phyloP scores from a whole-genome alignment of 2,797 vertebrate species.

The Emys orbicularis region DNA sequence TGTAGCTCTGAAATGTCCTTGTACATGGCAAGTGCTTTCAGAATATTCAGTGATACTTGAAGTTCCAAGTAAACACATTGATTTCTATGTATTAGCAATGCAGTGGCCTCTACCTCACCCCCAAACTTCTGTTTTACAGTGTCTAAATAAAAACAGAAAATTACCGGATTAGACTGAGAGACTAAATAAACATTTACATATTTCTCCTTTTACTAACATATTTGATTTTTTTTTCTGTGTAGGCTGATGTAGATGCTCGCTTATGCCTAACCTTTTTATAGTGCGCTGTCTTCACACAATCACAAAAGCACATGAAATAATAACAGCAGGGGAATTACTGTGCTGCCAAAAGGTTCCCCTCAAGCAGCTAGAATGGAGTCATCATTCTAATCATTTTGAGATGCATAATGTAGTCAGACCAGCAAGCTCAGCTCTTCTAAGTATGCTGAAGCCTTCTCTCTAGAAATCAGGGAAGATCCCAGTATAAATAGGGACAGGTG shows the following conservation, averaged over 20 bases:
- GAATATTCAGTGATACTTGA: constrained; percentile 22
- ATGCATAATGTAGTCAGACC: constrained; percentile 41
- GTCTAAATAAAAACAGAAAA: background rate
- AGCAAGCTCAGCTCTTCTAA: constrained; percentile 54
- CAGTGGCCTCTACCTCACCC: background rate
- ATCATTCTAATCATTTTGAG: constrained; percentile 57
- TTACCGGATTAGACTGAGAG: background rate
- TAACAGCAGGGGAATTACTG: constrained; percentile 62
- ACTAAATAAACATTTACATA: constrained; percentile 12
- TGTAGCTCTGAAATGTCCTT: background rate
- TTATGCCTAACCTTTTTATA: constrained; percentile 52
- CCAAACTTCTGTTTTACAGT: constrained; percentile 13
- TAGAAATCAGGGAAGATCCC: constrained; percentile 18
- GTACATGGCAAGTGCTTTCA: background rate
- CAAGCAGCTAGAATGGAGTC: constrained; percentile 44
- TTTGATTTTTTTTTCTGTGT: background rate
- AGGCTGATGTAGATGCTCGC: constrained; percentile 26
- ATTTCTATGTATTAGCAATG: background rate
- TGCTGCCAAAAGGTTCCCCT: constrained; percentile 62
- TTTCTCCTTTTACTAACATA: constrained; percentile 9
- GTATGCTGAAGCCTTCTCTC: constrained; percentile 45
- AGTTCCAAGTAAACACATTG: background rate
- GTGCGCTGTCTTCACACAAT: constrained; percentile 60
- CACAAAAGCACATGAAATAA: constrained; percentile 65
- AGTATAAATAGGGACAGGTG: background rate